These are phyloP conservation scores for Solenopsis fugax DNA, from an alignment of 1,140 invertebrate genomes.

Conservation along the genomic window DNA sequence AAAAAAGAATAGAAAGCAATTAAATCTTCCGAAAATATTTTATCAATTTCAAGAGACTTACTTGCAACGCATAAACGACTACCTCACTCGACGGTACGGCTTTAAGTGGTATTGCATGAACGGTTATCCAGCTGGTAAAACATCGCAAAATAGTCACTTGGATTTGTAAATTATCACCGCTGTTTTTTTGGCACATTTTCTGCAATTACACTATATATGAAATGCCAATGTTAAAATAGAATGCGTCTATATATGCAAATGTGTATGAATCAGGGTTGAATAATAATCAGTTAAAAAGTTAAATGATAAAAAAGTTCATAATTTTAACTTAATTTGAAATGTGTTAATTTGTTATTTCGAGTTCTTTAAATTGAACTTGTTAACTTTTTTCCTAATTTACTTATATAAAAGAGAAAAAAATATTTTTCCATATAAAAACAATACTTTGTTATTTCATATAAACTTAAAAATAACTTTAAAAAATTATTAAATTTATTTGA, in stretches of 20 bases:
- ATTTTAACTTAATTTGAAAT: no score
- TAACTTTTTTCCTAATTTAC: no score
- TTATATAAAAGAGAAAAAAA: no score
- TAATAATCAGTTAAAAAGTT: no score
- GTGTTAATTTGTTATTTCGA: no score
- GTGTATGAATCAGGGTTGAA: background rate
- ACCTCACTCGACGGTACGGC: constrained; percentile 90
- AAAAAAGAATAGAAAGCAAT: constrained; percentile 48
- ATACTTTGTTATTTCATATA: no score
- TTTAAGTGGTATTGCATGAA: constrained; percentile 90
- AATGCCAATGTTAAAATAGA: constrained; percentile 34
- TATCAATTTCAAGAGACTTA: constrained; percentile 53
- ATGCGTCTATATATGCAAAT: background rate
- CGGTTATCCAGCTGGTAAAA: constrained; percentile 93
- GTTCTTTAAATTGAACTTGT: no score
- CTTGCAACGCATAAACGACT: constrained; percentile 90
- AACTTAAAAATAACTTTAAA: no score
- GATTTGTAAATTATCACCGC: constrained; percentile 87
- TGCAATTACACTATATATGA: constrained; percentile 79
- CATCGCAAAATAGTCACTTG: constrained; percentile 90
- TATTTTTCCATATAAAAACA: no score
- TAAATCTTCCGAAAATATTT: constrained; percentile 15
- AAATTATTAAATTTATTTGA: no score
- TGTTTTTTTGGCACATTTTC: constrained; percentile 90
- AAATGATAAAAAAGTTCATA: no score